Base-by-base conservation (phyloP, 1,140 invertebrate species). In the Conopomorpha cramerella region DNA sequence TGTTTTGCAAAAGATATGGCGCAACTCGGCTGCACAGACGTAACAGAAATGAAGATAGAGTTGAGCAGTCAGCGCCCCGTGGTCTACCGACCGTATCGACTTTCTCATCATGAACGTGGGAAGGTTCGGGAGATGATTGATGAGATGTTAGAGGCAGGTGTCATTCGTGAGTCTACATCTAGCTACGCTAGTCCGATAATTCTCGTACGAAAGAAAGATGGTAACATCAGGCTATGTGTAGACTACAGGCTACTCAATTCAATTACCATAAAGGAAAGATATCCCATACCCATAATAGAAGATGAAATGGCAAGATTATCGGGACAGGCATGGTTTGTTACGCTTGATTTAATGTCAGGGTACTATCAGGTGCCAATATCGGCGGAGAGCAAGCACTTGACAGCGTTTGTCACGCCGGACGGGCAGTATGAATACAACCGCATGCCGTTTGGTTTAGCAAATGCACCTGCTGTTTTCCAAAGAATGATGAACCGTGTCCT, bases 301-400 rank as follows among this genome's bases (percentile, higher is more conserved):
- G 70, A 80, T 25, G 49, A 54, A 4, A 39, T 84, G 4, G 58
- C 73, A 41, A 13, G 50, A 59, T 36, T 49, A 16, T 13, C 42
- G 19, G 49, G 46, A 0, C 55, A 51, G 6, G 36, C 52, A 3
- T 73, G 58, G 37, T 81, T 81, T 35, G 55, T 60, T 7, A 56
- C 66, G 0, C 30, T 83, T 0, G 78, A 82, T 54, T 34, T 81
- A 8, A 48, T 51, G 0, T 58, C 49, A 8, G 80, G 81, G 0
- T 82, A 76, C 41, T 70, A 67, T 49, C 79, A 84, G 43, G 51
- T 82, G 8, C 36, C 52, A 2, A 30, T 80, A 0, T 11, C 38
- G 0, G 28, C 39, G 17, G 28, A 43, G 31, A 34, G 15, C 45
- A 49, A 10, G 42, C 46, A 10, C 51, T 46, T 73, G 34, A 80